Evolutionary conservation across 2,888 invertebrate species (phyloP).

Genomic region (Clepsis dumicolana): DNA sequence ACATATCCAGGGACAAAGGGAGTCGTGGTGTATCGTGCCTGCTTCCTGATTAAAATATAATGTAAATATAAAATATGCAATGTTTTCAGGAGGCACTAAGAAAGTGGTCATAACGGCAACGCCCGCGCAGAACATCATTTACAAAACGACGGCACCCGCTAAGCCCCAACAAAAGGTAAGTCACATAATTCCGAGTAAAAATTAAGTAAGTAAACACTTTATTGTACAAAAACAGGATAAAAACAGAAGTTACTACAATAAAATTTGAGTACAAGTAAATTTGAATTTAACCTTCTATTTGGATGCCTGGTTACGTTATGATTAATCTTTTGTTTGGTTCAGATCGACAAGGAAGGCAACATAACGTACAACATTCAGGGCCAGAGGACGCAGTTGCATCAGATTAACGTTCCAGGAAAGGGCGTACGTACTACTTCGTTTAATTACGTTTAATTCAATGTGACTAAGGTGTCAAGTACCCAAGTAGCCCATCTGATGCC

Average conservation of each 20-base stretch:
- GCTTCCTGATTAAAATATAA: too few relatives aligned
- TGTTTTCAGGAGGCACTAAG: conserved; percentile 54
- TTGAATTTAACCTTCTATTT: too few relatives aligned
- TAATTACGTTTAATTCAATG: not conserved
- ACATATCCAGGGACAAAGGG: too few relatives aligned
- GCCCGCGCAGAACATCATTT: conserved; percentile 66
- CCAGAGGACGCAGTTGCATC: conserved; percentile 87
- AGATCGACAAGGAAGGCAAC: conserved; percentile 65
- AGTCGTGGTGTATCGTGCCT: too few relatives aligned
- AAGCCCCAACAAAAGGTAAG: conserved; percentile 56
- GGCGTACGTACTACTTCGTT: conserved; percentile 78
- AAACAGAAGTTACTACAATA: too few relatives aligned
- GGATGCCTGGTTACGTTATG: too few relatives aligned
- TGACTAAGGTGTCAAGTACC: too few relatives aligned
- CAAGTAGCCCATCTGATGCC: too few relatives aligned
- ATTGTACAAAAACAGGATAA: too few relatives aligned
- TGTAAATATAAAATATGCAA: not conserved
- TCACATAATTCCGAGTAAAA: not conserved
- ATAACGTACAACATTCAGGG: conserved; percentile 54
- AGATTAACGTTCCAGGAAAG: conserved; percentile 90
- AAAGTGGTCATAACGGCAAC: conserved; percentile 68
- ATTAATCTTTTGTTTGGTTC: conserved; percentile 28
- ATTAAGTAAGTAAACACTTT: too few relatives aligned
- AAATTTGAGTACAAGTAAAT: too few relatives aligned
- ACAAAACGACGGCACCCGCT: conserved; percentile 63